Base-by-base conservation (phyloP, 2,888 invertebrate genomes). In the Entomobrya proxima region DNA sequence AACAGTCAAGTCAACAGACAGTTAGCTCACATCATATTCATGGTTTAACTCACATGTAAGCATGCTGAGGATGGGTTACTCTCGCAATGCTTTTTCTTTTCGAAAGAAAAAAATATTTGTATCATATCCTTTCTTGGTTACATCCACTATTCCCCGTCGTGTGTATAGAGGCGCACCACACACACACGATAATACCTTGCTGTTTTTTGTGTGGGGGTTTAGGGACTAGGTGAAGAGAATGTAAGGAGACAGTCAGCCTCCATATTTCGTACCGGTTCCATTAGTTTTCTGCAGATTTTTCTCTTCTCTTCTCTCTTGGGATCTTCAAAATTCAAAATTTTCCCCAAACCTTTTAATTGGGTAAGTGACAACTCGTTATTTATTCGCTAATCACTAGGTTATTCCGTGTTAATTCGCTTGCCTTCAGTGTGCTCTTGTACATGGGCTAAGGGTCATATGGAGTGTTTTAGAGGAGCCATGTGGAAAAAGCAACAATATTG, bases 291-390 rank as follows among this genome's bases (percentile, higher is more conserved):
- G 88, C 87, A 88, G 83, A 88, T 86, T 89, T 87, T 87, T 87
- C 86, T 86, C 86, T 86, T 86, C 84, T 84, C 84, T 84, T 84
- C 86, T 86, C 87, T 87, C 87, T 88, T 88, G 89, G 86, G 88
- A 88, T 88, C 88, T 89, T 89, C 90, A 88, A 90, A 90, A 90
- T 90, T 90, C 90, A 85, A 90, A 90, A 90, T 90, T 90, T 87
- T 88, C 88, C 89, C 89, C 88, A 86, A 87, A 88, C 88, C 85
- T 88, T 87, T 86, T 86, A 88, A 88, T 89, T 88, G 87, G 89
- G 89, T 89, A 88, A 88, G 89, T 86, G 86, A 67, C 72, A 67
- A 78, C 77, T 77, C 24, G 69, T 76, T 50, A 44, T 69, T 84
- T 77, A 69, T 79, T 80, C 32, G 7, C 58, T 76, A 76, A 76